phyloP scores from a whole-genome alignment of 2,888 invertebrate genomes.

The Lepidochrysops patricia region DNA sequence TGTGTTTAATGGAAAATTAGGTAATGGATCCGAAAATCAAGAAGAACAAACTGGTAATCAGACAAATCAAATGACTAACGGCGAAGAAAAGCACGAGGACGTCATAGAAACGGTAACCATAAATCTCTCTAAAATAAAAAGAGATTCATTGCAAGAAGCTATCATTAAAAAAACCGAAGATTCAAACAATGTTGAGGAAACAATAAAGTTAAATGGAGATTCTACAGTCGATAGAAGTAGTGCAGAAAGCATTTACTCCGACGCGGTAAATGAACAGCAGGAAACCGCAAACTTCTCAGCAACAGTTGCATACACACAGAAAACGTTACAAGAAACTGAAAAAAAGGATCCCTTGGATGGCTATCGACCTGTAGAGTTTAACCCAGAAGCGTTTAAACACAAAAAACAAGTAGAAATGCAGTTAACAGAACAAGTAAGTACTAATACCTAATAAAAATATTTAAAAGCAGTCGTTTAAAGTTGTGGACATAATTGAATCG shows the following conservation, averaged over 20 bases:
- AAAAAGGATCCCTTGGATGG: slow-evolving; percentile 29
- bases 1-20: not conserved
- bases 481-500: not conserved
- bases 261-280: not conserved
- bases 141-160: slow-evolving; percentile 3
- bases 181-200: not conserved
- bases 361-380: slow-evolving; percentile 31
- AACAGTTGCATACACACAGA: not conserved
- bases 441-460: not conserved
- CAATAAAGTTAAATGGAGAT: not conserved
- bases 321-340: slow-evolving; percentile 17
- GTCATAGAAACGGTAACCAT: slow-evolving; percentile 4
- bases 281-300: not conserved
- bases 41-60: not conserved
- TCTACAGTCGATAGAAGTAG: not conserved
- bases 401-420: slow-evolving; percentile 12
- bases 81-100: slow-evolving; percentile 6
- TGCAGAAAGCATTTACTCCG: not conserved
- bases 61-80: not conserved
- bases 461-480: not conserved
- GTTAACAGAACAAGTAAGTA: slow-evolving; percentile 21
- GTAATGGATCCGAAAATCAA: not conserved
- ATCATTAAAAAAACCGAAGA: not conserved
- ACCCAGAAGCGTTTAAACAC: slow-evolving; percentile 29
- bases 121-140: not conserved